A percentile compares a stretch with the other conserved stretches of the same genome.
These are phyloP conservation scores for Mamestra configurata DNA, from an alignment of 1,140 invertebrate genomes.

Conservation along the genomic window DNA sequence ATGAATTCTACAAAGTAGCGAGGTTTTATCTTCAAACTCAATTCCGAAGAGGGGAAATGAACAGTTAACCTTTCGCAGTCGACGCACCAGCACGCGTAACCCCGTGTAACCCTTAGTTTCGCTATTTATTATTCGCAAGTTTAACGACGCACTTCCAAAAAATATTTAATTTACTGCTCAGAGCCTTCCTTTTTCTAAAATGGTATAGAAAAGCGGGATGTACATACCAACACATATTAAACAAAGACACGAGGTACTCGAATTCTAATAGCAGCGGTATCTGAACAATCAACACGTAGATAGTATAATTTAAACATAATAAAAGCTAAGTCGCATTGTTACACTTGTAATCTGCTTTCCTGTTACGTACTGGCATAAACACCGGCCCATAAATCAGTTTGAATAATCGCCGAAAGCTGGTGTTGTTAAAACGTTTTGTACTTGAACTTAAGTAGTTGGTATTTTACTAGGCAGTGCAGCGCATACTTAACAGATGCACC, in stretches of 20 bases:
- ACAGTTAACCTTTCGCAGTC: not conserved
- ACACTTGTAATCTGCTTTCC: slow-evolving; percentile 63
- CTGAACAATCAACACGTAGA: slow-evolving; percentile 42
- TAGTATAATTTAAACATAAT: slow-evolving; percentile 39
- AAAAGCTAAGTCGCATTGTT: slow-evolving; percentile 28
- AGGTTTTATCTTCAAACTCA: not conserved
- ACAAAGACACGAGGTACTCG: slow-evolving; percentile 11
- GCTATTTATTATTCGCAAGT: slow-evolving; percentile 35
- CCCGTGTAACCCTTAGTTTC: not conserved
- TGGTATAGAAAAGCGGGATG: not conserved
- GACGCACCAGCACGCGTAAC: not conserved
- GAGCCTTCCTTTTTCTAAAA: not conserved
- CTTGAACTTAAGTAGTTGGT: slow-evolving; percentile 52
- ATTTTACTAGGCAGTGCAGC: slow-evolving; percentile 58
- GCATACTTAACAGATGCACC: slow-evolving; percentile 69
- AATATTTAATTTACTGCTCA: slow-evolving; percentile 32
- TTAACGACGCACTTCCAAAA: slow-evolving; percentile 15
- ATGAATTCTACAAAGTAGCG: not conserved
- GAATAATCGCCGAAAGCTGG: slow-evolving; percentile 74
- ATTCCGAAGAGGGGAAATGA: not conserved
- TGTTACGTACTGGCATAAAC: slow-evolving; percentile 60
- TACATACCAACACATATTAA: slow-evolving; percentile 23
- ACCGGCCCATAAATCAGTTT: slow-evolving; percentile 72
- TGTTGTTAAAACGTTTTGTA: slow-evolving; percentile 55
- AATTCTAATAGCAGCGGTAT: slow-evolving; percentile 27